Conservation (phyloP, 92 coral and sea anemone species). For the Heteractis magnifica region DNA sequence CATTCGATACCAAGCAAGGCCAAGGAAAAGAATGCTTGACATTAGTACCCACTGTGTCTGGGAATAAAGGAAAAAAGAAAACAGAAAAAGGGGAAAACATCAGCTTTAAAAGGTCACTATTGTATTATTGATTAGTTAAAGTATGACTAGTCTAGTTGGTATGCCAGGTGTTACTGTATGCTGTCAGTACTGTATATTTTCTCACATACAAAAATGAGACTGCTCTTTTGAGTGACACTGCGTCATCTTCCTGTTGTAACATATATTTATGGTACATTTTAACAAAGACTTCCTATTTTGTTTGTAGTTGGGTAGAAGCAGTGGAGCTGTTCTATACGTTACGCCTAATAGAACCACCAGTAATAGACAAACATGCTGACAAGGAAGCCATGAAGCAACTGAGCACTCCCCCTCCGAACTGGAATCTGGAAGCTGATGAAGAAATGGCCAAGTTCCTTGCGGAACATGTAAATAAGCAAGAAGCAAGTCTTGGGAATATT, state of each 20-base stretch:
- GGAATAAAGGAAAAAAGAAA: constrained; percentile 39
- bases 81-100: constrained; percentile 2
- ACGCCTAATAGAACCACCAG: constrained; percentile 73
- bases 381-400: constrained; percentile 86
- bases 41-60: constrained; percentile 29
- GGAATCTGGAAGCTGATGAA: constrained; percentile 96
- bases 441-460: constrained; percentile 88
- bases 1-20: constrained; percentile 73
- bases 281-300: neutral
- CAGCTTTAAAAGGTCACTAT: constrained; percentile 7
- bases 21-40: constrained; percentile 56
- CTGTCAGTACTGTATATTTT: too few species aligned
- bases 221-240: too few species aligned
- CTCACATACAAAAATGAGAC: too few species aligned
- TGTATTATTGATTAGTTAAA: neutral
- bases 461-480: constrained; percentile 81
- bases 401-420: constrained; percentile 86
- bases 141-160: too few species aligned
- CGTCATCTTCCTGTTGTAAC: neutral
- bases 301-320: constrained; percentile 80
- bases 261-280: neutral
- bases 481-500: constrained; percentile 82
- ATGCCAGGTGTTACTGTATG: too few species aligned
- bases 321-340: constrained; percentile 81
- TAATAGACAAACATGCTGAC: constrained; percentile 79